phyloP scores from a whole-genome alignment of 2,888 invertebrate genomes.

The Sphinx pinastri region DNA sequence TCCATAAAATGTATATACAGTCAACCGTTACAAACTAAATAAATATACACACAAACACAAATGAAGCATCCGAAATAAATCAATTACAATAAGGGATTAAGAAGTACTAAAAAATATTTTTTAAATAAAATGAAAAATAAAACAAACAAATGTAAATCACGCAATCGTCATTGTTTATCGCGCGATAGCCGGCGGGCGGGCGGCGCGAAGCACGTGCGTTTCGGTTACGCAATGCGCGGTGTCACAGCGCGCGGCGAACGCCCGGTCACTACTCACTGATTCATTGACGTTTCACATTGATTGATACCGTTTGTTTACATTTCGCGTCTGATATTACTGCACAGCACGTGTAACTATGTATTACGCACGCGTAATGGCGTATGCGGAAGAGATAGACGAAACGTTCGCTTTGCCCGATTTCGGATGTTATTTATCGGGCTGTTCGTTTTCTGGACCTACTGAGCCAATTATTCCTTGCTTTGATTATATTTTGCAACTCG shows the following conservation, averaged over 20 bases:
- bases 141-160: neutral
- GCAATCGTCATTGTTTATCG: slow-evolving; percentile 1
- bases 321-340: slow-evolving; percentile 24
- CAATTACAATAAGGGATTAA: neutral
- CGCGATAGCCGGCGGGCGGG: neutral
- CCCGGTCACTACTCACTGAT: slow-evolving; percentile 35
- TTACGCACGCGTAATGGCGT: slow-evolving; percentile 17
- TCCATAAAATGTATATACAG: no score
- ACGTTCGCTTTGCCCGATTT: neutral
- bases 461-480: slow-evolving; percentile 1
- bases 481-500: neutral
- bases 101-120: no score
- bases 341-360: slow-evolving; percentile 13
- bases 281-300: slow-evolving; percentile 41
- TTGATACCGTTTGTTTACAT: slow-evolving; percentile 35
- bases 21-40: no score
- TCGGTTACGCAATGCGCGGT: neutral
- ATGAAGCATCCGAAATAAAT: neutral
- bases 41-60: no score
- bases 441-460: slow-evolving; percentile 17
- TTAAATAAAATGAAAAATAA: no score
- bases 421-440: slow-evolving; percentile 1
- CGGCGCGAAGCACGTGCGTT: neutral
- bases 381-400: neutral
- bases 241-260: slow-evolving; percentile 6